Evolutionary conservation across 37 sponge, comb jelly and placozoan genomes (phyloP), one percentile per base, ranked within the genome.

Genomic region (Geodia barretti): DNA sequence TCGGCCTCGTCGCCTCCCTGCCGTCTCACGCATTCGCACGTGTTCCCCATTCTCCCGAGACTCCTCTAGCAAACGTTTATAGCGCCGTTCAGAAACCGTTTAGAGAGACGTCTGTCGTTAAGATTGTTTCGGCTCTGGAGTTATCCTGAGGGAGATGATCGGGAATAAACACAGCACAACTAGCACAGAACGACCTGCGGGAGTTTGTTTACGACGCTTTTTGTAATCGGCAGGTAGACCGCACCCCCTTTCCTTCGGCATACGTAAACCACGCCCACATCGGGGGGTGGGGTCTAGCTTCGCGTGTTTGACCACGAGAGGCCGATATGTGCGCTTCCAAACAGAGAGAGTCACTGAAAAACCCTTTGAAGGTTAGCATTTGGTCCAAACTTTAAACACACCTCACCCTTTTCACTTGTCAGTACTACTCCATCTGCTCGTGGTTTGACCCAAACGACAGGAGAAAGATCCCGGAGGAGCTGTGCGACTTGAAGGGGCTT

Each of bases 1-100:
- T 64, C 70, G 26, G 80, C 80, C 39, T 86, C 86, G 33, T 79
- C 88, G 5, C 80, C 77, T 5, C 68, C 61, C 71, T 80, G 82
- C 20, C 63, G 37, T 9, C 76, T 38, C 32, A 87, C 71, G 68
- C 88, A 87, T 4, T 60, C 60, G 62, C 88, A 87, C 25, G 65
- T 66, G 65, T 87, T 87, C 25, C 88, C 88, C 88, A 87, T 87
- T 7, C 0, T 39, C 14, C 21, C 41, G n/a, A 61, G 34, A 33
- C 30, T 17, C 41, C 36, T 9, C 33, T 70, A 14, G 3, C 28
- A 30, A 2, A 39, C 9, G 2, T 42, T 5, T 70, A 19, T 34
- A 20, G 19, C 60, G 19, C 19, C 19, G 60, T 21, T 11, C 11
- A 19, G 19, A 19, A 58, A 58, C 11, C 60, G 58, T 41, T 41